Percentiles rank a stretch among this genome's conserved stretches.
Conservation (phyloP, 2,888 invertebrate species). For the Tipula vernalis region DNA sequence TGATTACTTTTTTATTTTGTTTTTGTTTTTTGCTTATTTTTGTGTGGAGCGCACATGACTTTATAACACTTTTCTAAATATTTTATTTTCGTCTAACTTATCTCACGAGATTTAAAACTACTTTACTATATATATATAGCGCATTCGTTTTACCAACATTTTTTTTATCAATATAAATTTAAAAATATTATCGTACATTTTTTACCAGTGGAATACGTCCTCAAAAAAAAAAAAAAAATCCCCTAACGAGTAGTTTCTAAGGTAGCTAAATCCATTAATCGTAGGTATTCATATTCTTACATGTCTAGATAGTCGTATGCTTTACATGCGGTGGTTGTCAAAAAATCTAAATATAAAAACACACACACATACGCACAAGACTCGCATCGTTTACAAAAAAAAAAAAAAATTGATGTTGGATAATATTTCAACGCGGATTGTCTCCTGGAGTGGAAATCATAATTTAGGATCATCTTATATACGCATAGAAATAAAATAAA, state of each 20-base stretch:
- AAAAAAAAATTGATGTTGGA: not conserved
- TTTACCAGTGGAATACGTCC: not conserved
- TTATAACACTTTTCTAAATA: not conserved
- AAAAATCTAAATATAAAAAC: not conserved
- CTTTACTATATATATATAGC: not conserved
- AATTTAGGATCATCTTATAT: not conserved
- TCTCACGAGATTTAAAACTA: not conserved
- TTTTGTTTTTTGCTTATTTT: not conserved
- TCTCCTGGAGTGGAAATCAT: slow-evolving; percentile 10
- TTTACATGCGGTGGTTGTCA: not conserved
- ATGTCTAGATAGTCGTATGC: not conserved
- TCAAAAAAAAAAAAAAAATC: not conserved
- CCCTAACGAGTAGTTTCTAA: not conserved
- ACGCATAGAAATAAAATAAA: not conserved
- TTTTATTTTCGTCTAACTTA: not conserved
- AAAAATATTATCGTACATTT: not conserved
- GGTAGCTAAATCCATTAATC: not conserved
- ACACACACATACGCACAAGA: not conserved
- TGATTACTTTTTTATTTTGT: not conserved
- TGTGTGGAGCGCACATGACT: not conserved
- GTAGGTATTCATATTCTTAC: not conserved
- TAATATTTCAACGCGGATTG: not conserved
- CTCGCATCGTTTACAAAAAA: not conserved
- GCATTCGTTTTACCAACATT: not conserved
- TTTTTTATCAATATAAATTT: not conserved